These are phyloP conservation scores for Synodontis membranacea DNA, from an alignment of 2,113 vertebrate species.

Conservation along the genomic window DNA sequence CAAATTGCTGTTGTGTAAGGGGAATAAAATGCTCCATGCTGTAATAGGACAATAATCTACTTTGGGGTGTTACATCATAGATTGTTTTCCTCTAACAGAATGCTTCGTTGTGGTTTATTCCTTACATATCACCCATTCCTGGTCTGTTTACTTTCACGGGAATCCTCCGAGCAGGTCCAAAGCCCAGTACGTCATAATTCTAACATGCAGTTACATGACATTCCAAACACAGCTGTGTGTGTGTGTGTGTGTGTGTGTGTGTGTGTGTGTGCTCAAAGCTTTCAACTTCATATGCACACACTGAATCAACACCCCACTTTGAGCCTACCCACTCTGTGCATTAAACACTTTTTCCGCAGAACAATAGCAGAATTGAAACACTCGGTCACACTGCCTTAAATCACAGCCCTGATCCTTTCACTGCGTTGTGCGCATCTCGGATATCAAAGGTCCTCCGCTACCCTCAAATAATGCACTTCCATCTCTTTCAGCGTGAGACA, in stretches of 20 bases:
- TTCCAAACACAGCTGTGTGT: constrained; percentile 39
- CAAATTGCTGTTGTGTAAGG: background rate
- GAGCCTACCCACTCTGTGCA: constrained; percentile 13
- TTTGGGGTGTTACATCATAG: background rate
- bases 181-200: background rate
- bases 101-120: background rate
- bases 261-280: constrained; percentile 28
- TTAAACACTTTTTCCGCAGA: constrained; percentile 49
- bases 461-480: constrained; percentile 63
- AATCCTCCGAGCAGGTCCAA: background rate
- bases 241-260: constrained; percentile 13
- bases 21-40: background rate
- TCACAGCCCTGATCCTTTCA: constrained; percentile 66
- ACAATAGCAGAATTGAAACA: constrained; percentile 50
- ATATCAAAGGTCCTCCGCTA: constrained; percentile 71
- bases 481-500: constrained; percentile 67
- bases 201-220: background rate
- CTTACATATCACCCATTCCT: background rate
- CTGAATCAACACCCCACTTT: constrained; percentile 32
- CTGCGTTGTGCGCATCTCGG: constrained; percentile 62
- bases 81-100: background rate
- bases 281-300: constrained; percentile 16
- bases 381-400: constrained; percentile 59
- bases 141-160: background rate
- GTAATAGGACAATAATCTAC: too few species aligned